Percentiles rank a stretch among this genome's conserved stretches.
Conservation (phyloP, 2,113 vertebrate genomes). For the Pampusana beccarii region DNA sequence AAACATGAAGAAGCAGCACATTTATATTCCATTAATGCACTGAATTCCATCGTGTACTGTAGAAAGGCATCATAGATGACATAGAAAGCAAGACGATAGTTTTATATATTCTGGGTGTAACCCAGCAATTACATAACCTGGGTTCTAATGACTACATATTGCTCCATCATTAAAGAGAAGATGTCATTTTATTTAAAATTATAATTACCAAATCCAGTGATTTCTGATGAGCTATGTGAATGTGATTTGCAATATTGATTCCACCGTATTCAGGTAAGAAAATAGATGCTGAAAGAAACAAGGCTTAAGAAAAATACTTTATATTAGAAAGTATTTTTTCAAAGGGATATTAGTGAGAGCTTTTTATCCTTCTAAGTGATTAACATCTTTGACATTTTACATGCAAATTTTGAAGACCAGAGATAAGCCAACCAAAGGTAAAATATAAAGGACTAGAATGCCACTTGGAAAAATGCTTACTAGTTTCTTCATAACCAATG, state of each 20-base stretch:
- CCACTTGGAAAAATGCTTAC: background rate
- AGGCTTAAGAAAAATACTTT: background rate
- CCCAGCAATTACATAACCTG: background rate
- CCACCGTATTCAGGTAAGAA: background rate
- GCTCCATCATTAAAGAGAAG: constrained; percentile 2
- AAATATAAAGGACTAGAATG: background rate
- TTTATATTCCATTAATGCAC: background rate
- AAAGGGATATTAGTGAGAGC: background rate
- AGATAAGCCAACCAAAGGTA: background rate
- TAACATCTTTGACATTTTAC: background rate
- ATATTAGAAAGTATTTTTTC: background rate
- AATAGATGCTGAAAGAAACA: background rate
- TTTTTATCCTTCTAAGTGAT: background rate
- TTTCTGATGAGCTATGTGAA: constrained; percentile 3
- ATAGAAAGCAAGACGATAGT: background rate
- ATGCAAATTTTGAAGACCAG: background rate
- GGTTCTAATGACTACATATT: background rate
- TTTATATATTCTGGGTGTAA: background rate
- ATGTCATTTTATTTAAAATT: constrained; percentile 36
- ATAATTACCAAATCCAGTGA: background rate
- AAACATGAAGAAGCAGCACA: background rate
- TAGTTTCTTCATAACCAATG: background rate
- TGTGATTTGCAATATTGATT: constrained; percentile 22
- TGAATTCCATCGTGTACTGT: background rate
- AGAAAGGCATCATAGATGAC: background rate